phyloP scores from a whole-genome alignment of 2,113 vertebrate genomes.

The Hippocampus comes region DNA sequence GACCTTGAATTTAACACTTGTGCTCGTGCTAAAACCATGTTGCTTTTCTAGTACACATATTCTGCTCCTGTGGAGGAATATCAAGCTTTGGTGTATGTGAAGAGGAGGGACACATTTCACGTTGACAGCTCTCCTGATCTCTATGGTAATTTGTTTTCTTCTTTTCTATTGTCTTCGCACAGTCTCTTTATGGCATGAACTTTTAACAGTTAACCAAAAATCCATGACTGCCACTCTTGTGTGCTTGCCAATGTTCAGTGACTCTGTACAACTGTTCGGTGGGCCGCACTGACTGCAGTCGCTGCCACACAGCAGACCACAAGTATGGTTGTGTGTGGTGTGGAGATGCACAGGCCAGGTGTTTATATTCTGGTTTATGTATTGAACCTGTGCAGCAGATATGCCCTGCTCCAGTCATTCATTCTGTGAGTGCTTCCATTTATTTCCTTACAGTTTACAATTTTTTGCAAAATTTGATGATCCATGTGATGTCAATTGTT shows the following conservation, averaged over 20 bases:
- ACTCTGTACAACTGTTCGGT: conserved; percentile 93
- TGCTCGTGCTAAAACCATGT: not conserved
- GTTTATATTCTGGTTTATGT: conserved; percentile 82
- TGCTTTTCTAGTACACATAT: conserved; percentile 82
- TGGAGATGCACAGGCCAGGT: conserved; percentile 75
- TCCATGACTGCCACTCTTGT: not conserved
- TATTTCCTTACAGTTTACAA: no score
- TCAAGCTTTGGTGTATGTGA: conserved; percentile 84
- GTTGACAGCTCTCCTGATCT: conserved; percentile 88
- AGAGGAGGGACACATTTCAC: conserved; percentile 81
- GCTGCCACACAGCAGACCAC: conserved; percentile 83
- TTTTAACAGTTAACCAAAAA: not conserved
- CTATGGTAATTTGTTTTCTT: conserved; percentile 69
- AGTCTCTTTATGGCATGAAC: not conserved
- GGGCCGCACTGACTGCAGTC: conserved; percentile 90
- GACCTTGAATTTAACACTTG: not conserved
- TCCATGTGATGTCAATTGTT: not conserved
- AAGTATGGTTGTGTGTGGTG: conserved; percentile 95
- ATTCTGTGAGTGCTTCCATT: conserved; percentile 74
- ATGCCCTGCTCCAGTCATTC: conserved; percentile 89
- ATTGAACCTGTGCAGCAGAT: conserved; percentile 75
- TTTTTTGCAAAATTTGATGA: not conserved
- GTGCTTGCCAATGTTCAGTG: conserved; percentile 66
- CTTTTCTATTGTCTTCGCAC: not conserved
- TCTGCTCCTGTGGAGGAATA: conserved; percentile 79